A percentile compares a stretch with the other conserved stretches of the same genome.
These are phyloP conservation scores for Propithecus perrieri DNA, from an alignment of 2,797 vertebrate genomes.

Conservation along the genomic window DNA sequence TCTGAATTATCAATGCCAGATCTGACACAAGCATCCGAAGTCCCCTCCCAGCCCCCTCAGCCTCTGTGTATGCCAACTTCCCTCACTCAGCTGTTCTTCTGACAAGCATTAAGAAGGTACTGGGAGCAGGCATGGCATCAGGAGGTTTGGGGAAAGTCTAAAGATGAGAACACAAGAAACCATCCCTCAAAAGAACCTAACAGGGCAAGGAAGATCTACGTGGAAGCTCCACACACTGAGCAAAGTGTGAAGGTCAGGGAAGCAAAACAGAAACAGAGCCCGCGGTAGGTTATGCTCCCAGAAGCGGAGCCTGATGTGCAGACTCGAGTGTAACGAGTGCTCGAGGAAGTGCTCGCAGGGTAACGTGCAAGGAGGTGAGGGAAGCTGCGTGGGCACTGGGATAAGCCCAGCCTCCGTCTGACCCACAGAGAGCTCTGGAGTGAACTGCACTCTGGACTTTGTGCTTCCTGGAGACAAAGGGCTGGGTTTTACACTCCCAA, in stretches of 20 bases:
- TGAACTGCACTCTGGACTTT: not conserved
- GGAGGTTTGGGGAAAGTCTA: not conserved
- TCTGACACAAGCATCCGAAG: not conserved
- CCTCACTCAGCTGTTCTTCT: not conserved
- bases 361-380: not conserved
- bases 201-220: accelerated
- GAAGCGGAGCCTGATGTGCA: not conserved
- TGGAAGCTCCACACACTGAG: not conserved
- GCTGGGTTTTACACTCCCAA: not conserved
- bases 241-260: not conserved
- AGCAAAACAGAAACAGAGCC: not conserved
- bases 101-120: no score
- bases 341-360: not conserved
- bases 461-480: not conserved
- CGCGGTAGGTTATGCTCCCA: not conserved
- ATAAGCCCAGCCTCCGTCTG: not conserved
- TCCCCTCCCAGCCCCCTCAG: not conserved
- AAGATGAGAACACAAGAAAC: not conserved
- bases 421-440: not conserved
- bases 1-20: not conserved
- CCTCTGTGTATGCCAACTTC: not conserved
- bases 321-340: not conserved
- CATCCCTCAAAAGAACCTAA: not conserved
- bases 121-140: no score
- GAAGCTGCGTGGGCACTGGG: not conserved